Percentiles rank a stretch among this genome's conserved stretches.
These are phyloP conservation scores for Pyrgus malvae DNA, from an alignment of 2,888 invertebrate species.

Conservation along the genomic window DNA sequence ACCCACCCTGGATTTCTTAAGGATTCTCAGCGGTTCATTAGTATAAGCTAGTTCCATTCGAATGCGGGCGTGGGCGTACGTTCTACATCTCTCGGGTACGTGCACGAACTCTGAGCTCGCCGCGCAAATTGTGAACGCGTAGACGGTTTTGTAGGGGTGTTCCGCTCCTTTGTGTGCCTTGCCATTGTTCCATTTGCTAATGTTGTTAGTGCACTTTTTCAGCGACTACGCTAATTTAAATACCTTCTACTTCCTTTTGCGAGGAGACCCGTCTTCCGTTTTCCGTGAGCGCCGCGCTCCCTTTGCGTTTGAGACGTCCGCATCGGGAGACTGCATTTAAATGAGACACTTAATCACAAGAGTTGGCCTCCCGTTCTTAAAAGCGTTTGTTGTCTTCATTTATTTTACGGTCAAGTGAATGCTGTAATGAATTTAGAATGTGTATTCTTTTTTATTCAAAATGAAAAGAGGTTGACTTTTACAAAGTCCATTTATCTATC, in stretches of 20 bases:
- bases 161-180: slow-evolving; percentile 66
- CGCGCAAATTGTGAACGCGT: slow-evolving; percentile 39
- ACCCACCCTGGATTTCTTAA: slow-evolving; percentile 31
- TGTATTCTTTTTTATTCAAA: too few species aligned
- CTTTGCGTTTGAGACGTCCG: slow-evolving; percentile 77
- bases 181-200: slow-evolving; percentile 77
- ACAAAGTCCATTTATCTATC: too few species aligned
- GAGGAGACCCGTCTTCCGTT: slow-evolving; percentile 78
- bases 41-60: slow-evolving; percentile 39
- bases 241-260: slow-evolving; percentile 77
- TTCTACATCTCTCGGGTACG: slow-evolving; percentile 33
- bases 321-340: slow-evolving; percentile 79
- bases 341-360: slow-evolving; percentile 81
- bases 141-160: slow-evolving; percentile 55
- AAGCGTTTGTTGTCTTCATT: slow-evolving; percentile 74
- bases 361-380: slow-evolving; percentile 72
- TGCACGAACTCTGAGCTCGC: slow-evolving; percentile 30
- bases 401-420: slow-evolving; percentile 39
- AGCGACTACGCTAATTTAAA: slow-evolving; percentile 80
- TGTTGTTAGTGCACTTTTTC: slow-evolving; percentile 82
- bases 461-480: too few species aligned
- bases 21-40: slow-evolving; percentile 38
- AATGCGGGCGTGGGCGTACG: slow-evolving; percentile 38
- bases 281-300: slow-evolving; percentile 71
- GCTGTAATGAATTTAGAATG: slow-evolving; percentile 14